Evolutionary conservation across 2,888 invertebrate genomes (phyloP).

Genomic region (Eumerus sabulonum): DNA sequence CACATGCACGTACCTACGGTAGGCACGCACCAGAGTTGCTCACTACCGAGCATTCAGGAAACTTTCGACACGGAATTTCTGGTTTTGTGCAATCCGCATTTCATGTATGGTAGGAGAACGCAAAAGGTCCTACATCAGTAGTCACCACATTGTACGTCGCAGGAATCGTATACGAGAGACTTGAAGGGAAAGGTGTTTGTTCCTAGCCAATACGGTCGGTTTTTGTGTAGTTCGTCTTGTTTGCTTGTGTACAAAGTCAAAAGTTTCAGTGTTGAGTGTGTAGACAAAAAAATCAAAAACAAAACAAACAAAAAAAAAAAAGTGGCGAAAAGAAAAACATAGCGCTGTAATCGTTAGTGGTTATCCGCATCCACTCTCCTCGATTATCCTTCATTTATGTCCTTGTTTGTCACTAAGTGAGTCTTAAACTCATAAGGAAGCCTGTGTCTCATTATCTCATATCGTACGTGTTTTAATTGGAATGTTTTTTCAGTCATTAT

Average conservation of each 20-base stretch:
- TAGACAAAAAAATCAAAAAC: conserved; percentile 29
- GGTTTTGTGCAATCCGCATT: conserved; percentile 67
- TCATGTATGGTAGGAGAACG: conserved; percentile 69
- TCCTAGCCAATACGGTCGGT: conserved; percentile 43
- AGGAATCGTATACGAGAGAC: conserved; percentile 52
- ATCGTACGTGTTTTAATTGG: conserved; percentile 11
- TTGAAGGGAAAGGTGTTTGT: conserved; percentile 46
- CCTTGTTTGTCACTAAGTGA: conserved; percentile 48
- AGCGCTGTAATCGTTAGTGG: conserved; percentile 45
- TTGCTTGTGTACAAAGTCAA: conserved; percentile 61
- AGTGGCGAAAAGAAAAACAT: no score
- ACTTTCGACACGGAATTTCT: conserved; percentile 68
- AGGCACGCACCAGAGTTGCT: conserved; percentile 65
- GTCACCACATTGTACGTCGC: conserved; percentile 61
- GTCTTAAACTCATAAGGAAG: conserved; percentile 59
- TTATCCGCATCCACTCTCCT: conserved; percentile 19
- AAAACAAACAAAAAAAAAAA: no score
- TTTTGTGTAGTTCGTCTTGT: conserved; percentile 42
- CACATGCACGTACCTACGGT: conserved; percentile 47
- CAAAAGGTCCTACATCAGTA: conserved; percentile 68
- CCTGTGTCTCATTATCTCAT: conserved; percentile 27
- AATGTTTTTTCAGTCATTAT: conserved; percentile 10
- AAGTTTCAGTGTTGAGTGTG: conserved; percentile 52
- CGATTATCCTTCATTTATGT: conserved; percentile 39
- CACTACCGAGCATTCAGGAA: conserved; percentile 62